phyloP scores from a whole-genome alignment of 1,140 invertebrate genomes.

The Druon quercuslanigerum region DNA sequence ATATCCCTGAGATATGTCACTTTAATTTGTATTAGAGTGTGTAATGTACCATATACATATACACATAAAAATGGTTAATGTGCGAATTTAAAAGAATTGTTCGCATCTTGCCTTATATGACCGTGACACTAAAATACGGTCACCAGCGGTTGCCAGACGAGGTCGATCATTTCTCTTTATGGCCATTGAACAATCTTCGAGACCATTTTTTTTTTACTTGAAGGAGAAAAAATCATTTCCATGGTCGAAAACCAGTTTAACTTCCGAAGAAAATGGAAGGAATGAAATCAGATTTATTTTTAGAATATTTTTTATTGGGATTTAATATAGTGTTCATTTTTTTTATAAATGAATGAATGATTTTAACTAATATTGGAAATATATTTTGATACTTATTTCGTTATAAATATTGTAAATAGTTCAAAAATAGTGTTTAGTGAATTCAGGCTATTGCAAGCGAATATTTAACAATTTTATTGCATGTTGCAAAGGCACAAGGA shows the following conservation, averaged over 20 bases:
- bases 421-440: too few relatives aligned
- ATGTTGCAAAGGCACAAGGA: too few relatives aligned
- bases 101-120: not conserved
- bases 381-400: too few relatives aligned
- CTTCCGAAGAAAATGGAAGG: not conserved
- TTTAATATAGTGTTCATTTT: too few relatives aligned
- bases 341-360: too few relatives aligned
- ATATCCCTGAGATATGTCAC: too few relatives aligned
- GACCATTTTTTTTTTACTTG: not conserved
- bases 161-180: constrained; percentile 21
- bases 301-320: not conserved
- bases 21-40: too few relatives aligned
- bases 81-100: not conserved
- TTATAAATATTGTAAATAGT: too few relatives aligned
- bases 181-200: constrained; percentile 14
- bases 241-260: not conserved
- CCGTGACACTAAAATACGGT: not conserved
- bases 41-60: too few relatives aligned
- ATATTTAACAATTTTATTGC: too few relatives aligned
- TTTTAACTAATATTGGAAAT: too few relatives aligned
- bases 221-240: constrained; percentile 6
- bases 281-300: not conserved
- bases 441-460: too few relatives aligned
- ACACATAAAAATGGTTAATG: not conserved
- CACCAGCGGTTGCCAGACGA: constrained; percentile 19